Evolutionary conservation across 1,140 invertebrate genomes (phyloP), one percentile per base, ranked within the genome.

Genomic region (Mya arenaria): DNA sequence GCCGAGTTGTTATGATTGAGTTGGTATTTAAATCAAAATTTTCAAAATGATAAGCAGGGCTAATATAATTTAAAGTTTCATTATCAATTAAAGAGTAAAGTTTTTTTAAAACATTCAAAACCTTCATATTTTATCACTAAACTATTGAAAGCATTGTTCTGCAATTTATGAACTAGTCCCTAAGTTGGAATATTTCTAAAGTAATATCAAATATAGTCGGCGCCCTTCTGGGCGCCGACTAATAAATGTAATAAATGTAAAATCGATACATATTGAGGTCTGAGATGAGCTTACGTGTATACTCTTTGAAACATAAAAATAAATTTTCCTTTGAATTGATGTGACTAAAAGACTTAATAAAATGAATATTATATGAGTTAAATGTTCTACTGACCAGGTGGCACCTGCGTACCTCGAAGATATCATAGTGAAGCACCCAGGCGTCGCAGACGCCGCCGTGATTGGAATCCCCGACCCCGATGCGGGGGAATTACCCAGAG

Each of bases 361-460:
- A 13, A n/a, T n/a, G n/a, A 13, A n/a, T 48, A n/a, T 48, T 13
- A 13, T 13, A n/a, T n/a, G 10, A 48, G 10, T 48, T 13, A 48
- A 17, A 6, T 6, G 17, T 10, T 60, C 28, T 60, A 17, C 8
- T 60, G 28, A 19, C 23, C 77, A 97, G 96, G 97, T 98, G 5
- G 95, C 96, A 28, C 97, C 97, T 25, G 96, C 97, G 0, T 96
- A 98, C 93, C 93, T 98, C 56, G 97, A 98, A 93, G 96, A 95
- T 88, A 92, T 98, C 8, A 94, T 98, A 6, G 93, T 96, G 77
- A 94, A 95, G 84, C 93, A 96, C 68, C 95, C 95, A 0, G 95
- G 94, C 65, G 95, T 98, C 1, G 94, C 94, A 5, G 96, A 97
- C 91, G 96, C 95, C 23, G 96, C 96, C 3, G 97, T 98, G 0